Conservation (phyloP, 1,140 invertebrate species). For the Drosophila gunungcola region DNA sequence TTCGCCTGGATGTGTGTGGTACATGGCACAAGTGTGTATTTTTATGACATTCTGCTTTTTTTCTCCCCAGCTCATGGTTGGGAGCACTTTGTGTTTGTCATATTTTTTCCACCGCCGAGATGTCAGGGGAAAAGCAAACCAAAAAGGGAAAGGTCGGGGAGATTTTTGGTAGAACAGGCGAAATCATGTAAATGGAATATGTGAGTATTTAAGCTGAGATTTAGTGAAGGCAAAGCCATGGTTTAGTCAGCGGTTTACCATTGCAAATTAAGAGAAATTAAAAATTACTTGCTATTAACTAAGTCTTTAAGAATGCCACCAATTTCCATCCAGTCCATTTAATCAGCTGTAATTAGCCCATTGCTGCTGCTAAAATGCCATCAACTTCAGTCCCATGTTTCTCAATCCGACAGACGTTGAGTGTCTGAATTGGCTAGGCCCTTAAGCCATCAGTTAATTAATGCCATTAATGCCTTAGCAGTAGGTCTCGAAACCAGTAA, state of each 20-base stretch:
- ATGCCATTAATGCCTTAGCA: constrained; percentile 62
- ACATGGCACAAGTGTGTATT: constrained; percentile 27
- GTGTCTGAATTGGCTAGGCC: constrained; percentile 43
- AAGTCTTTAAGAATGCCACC: neutral
- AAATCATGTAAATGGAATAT: constrained; percentile 41
- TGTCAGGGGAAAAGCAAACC: constrained; percentile 11
- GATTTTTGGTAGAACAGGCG: constrained; percentile 4
- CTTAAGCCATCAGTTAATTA: constrained; percentile 73
- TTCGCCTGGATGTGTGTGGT: neutral
- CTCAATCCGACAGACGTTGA: constrained; percentile 12
- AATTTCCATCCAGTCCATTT: constrained; percentile 24
- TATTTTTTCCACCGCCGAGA: constrained; percentile 19
- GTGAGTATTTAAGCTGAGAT: constrained; percentile 21
- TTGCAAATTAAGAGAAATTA: neutral
- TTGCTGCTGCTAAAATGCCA: constrained; percentile 31
- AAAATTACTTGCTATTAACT: neutral
- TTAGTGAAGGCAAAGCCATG: neutral
- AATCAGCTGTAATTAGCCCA: constrained; percentile 36
- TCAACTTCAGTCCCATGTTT: constrained; percentile 14
- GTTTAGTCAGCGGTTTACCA: neutral
- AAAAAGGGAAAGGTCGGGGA: neutral
- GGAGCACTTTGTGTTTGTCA: constrained; percentile 37
- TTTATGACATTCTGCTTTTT: constrained; percentile 41
- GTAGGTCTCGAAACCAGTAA: constrained; percentile 57
- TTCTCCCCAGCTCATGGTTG: constrained; percentile 7